Percentiles rank a stretch among this genome's conserved stretches.
Conservation (phyloP, 2,797 vertebrate species). For the Balearica regulorum region DNA sequence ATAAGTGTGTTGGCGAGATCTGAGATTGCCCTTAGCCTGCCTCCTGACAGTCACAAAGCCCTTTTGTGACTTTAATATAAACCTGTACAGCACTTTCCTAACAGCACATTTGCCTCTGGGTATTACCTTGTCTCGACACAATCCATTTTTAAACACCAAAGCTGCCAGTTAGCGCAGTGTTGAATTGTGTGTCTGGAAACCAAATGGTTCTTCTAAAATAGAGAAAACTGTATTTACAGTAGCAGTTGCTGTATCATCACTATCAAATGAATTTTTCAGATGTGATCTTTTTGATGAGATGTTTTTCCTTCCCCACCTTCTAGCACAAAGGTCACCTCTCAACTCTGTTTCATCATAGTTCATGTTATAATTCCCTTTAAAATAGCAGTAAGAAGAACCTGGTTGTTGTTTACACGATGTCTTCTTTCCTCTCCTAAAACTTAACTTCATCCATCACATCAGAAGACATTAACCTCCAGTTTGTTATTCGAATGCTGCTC, state of each 20-base stretch:
- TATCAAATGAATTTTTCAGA: constrained; percentile 4
- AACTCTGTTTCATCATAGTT: background rate
- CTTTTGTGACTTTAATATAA: constrained; percentile 8
- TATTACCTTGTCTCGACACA: constrained; percentile 48
- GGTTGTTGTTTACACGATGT: background rate
- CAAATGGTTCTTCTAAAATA: background rate
- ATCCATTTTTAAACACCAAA: constrained; percentile 55
- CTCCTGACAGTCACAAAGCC: constrained; percentile 12
- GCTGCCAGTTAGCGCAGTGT: background rate
- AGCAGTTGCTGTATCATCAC: background rate
- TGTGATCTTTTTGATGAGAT: background rate
- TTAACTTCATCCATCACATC: background rate
- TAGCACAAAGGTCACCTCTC: background rate
- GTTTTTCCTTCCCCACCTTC: background rate
- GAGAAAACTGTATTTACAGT: constrained; percentile 5
- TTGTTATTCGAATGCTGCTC: background rate
- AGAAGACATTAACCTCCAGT: background rate
- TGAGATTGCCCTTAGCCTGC: background rate
- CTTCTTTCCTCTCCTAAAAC: background rate
- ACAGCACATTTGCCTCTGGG: constrained; percentile 40
- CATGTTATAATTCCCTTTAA: background rate
- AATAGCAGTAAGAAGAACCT: background rate
- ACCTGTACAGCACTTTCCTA: constrained; percentile 25
- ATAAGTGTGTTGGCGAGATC: background rate
- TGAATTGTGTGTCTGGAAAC: constrained; percentile 46